These are phyloP conservation scores for Gallinago undulata DNA, from an alignment of 2,113 vertebrate species.

Conservation along the genomic window DNA sequence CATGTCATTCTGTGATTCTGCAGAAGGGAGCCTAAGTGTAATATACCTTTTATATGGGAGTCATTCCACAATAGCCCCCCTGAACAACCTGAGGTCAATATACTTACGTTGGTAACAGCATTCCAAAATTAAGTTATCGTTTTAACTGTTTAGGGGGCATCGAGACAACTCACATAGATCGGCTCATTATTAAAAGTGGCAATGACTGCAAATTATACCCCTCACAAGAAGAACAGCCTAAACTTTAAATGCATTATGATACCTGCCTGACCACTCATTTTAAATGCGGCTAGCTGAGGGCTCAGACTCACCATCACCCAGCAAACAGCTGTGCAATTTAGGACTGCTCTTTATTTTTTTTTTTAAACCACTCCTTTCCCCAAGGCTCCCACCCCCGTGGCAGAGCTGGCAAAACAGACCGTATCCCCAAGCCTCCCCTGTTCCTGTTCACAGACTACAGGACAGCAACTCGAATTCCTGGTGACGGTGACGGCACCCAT, in stretches of 20 bases:
- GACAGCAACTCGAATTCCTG: not conserved
- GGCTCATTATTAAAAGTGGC: not conserved
- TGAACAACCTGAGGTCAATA: not conserved
- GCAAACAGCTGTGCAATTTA: not conserved
- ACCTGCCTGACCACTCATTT: slow-evolving; percentile 9
- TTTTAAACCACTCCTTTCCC: not conserved
- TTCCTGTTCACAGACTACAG: not conserved
- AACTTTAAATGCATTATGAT: not conserved
- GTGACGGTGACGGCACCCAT: not conserved
- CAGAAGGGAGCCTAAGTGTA: not conserved
- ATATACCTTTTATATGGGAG: not conserved
- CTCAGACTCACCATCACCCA: not conserved
- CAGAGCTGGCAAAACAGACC: not conserved
- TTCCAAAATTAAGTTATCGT: not conserved
- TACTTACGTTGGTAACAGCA: not conserved
- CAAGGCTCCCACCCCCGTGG: not conserved
- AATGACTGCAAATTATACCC: slow-evolving; percentile 27
- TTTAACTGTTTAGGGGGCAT: not conserved
- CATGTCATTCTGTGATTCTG: not conserved
- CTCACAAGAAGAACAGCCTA: not conserved
- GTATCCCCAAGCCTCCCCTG: not conserved
- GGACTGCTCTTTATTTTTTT: not conserved
- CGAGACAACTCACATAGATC: not conserved
- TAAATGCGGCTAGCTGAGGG: not conserved
- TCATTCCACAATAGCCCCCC: not conserved